phyloP scores from a whole-genome alignment of 2,797 vertebrate genomes.

The Neopelma chrysocephalum region DNA sequence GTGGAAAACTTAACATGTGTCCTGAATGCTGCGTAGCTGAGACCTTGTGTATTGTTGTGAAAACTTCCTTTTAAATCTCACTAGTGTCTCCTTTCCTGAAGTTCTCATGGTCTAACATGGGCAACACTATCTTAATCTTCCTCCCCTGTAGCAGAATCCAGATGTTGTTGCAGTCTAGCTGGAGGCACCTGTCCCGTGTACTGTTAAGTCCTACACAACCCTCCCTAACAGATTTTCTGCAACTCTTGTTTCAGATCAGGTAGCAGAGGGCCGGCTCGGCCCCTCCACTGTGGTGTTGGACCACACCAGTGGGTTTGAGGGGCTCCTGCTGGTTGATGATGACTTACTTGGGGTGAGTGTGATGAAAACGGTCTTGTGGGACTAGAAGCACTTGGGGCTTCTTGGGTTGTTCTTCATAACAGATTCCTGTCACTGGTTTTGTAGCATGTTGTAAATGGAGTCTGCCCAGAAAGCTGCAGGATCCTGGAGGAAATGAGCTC shows the following conservation, averaged over 20 bases:
- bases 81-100: neutral
- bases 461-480: neutral
- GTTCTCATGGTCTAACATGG: neutral
- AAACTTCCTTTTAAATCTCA: neutral
- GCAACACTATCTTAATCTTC: neutral
- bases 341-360: slow-evolving; percentile 92
- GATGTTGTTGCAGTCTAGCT: neutral
- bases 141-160: neutral
- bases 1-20: neutral
- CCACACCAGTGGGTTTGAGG: slow-evolving; percentile 97
- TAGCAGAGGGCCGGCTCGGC: slow-evolving; percentile 87
- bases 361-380: neutral
- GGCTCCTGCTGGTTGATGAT: slow-evolving; percentile 93
- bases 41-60: neutral
- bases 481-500: neutral
- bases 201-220: neutral
- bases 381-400: neutral
- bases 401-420: neutral
- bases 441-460: neutral
- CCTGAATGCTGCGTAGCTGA: neutral
- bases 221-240: neutral
- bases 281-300: slow-evolving; percentile 92
- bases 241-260: slow-evolving; percentile 78
- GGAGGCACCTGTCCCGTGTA: neutral
- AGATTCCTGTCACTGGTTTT: neutral